Conservation (phyloP, 2,797 vertebrate species). For the Chrysolophus pictus region DNA sequence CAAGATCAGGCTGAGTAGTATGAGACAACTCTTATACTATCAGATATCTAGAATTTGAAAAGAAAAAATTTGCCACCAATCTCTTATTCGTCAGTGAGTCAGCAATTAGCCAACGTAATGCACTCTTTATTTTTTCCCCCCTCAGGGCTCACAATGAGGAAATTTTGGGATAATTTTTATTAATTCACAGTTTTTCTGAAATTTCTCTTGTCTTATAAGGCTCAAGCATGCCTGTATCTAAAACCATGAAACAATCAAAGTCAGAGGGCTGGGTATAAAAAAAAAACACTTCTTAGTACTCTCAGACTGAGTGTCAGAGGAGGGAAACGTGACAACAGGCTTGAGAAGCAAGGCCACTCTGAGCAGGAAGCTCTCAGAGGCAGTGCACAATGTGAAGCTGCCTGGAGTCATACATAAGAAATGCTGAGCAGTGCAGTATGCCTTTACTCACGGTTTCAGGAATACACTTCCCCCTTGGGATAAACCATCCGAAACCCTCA, state of each 20-base stretch:
- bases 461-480: slow-evolving; percentile 41
- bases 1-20: neutral
- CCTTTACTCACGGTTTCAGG: neutral
- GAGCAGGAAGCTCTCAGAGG: slow-evolving; percentile 46
- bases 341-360: neutral
- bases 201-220: neutral
- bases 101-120: neutral
- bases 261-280: neutral
- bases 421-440: slow-evolving; percentile 48
- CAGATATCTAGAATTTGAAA: neutral
- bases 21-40: neutral
- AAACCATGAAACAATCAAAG: neutral
- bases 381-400: slow-evolving; percentile 14
- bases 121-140: neutral
- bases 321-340: neutral
- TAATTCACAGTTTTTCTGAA: neutral
- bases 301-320: neutral
- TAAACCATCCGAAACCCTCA: slow-evolving; percentile 55
- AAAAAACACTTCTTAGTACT: neutral
- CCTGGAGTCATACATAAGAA: neutral
- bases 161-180: neutral
- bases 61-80: neutral
- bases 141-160: neutral
- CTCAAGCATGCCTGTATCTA: neutral
- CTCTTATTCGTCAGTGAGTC: neutral